Evolutionary conservation across 2,797 vertebrate species (phyloP).

Genomic region (Sebastolobus altivelis): DNA sequence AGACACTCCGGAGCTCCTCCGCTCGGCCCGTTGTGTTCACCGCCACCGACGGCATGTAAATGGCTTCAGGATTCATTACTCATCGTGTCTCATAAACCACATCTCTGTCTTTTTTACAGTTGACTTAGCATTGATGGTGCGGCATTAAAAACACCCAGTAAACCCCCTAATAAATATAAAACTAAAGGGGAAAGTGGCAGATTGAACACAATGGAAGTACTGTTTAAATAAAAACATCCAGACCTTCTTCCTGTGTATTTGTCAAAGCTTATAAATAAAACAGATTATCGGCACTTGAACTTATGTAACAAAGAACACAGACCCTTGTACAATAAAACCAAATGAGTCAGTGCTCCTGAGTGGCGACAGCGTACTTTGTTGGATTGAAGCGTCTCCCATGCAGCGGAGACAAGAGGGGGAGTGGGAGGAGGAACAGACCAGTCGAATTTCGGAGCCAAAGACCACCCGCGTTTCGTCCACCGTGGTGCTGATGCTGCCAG

Average conservation of each 20-base stretch:
- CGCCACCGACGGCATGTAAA: constrained; percentile 53
- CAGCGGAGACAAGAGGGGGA: constrained; percentile 11
- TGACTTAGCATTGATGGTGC: constrained; percentile 46
- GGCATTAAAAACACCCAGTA: constrained; percentile 51
- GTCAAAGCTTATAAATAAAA: constrained; percentile 50
- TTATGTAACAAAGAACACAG: constrained; percentile 26
- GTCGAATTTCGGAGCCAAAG: constrained; percentile 32
- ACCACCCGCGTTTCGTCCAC: constrained; percentile 27
- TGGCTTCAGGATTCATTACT: constrained; percentile 66
- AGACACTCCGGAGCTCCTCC: constrained; percentile 41
- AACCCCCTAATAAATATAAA: constrained; percentile 47
- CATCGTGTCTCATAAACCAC: constrained; percentile 55
- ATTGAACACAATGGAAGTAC: constrained; percentile 14
- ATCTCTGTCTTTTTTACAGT: constrained; percentile 53
- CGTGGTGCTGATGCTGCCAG: constrained; percentile 57
- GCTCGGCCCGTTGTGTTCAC: constrained; percentile 24
- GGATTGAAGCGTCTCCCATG: constrained; percentile 25
- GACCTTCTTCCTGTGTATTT: not conserved
- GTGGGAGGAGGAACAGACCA: constrained; percentile 5
- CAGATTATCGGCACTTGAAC: constrained; percentile 45
- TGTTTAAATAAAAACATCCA: constrained; percentile 37
- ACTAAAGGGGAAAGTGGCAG: constrained; percentile 13
- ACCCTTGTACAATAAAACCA: constrained; percentile 23
- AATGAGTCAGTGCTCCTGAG: constrained; percentile 25
- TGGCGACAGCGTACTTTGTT: constrained; percentile 8